phyloP scores from a whole-genome alignment of 2,113 vertebrate genomes.

The Laterallus jamaicensis region DNA sequence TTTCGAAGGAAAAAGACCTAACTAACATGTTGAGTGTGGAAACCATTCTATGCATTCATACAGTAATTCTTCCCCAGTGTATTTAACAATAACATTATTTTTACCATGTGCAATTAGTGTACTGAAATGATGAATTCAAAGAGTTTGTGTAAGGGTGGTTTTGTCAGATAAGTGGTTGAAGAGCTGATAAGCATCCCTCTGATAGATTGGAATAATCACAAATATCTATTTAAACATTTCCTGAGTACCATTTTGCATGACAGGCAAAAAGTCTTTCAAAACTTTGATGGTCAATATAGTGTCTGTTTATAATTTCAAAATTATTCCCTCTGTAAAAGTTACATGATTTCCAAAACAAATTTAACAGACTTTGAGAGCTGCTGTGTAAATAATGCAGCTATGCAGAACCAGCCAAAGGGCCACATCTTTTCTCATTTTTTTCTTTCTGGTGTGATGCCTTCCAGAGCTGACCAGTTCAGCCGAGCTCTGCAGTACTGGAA shows the following conservation, averaged over 20 bases:
- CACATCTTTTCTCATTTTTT: not conserved
- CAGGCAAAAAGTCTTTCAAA: not conserved
- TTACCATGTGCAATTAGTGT: not conserved
- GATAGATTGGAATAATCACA: not conserved
- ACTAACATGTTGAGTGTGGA: not conserved
- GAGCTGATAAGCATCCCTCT: not conserved
- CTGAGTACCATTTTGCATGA: not conserved
- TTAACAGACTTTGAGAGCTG: not conserved
- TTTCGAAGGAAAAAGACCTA: not conserved
- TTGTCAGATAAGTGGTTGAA: not conserved
- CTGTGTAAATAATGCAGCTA: not conserved
- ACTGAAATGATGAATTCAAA: not conserved
- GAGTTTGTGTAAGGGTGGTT: not conserved
- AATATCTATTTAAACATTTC: not conserved
- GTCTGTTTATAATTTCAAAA: not conserved
- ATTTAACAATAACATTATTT: not conserved
- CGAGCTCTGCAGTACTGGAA: not conserved
- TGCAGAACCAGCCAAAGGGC: not conserved
- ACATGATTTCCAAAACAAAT: not conserved
- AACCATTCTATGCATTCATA: not conserved
- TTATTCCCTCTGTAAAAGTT: not conserved
- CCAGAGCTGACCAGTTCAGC: not conserved
- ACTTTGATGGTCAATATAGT: not conserved
- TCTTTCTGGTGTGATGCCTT: not conserved
- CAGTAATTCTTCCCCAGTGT: not conserved